A percentile compares a stretch with the other conserved stretches of the same genome.
Conservation (phyloP, 2,113 vertebrate species). For the Capreolus pygargus region DNA sequence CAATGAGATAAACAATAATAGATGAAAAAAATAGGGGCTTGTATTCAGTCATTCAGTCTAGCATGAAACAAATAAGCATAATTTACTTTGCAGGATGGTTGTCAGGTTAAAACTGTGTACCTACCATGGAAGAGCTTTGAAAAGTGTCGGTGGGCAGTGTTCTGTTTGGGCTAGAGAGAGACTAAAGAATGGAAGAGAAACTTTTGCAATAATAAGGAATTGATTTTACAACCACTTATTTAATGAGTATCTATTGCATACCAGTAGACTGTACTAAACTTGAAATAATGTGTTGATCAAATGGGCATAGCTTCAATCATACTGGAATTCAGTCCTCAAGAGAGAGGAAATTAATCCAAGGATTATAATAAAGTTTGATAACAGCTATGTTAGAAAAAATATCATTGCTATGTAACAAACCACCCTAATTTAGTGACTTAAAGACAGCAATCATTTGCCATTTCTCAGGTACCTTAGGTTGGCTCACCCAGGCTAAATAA, state of each 20-base stretch:
- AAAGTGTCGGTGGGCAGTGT: not conserved
- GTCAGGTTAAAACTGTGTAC: conserved; percentile 22
- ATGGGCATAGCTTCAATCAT: not conserved
- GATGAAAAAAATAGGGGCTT: not conserved
- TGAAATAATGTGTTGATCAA: not conserved
- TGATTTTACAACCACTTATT: not conserved
- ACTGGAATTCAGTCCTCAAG: not conserved
- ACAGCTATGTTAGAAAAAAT: not conserved
- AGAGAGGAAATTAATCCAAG: not conserved
- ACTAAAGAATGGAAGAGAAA: not conserved
- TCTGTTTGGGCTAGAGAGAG: not conserved
- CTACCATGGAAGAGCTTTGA: not conserved
- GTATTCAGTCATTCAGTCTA: not conserved
- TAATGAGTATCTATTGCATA: not conserved
- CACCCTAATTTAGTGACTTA: not conserved
- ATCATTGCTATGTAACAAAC: not conserved
- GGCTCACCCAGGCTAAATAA: not conserved
- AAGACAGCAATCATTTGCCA: not conserved
- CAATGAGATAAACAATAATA: conserved; percentile 46
- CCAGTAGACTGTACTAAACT: not conserved
- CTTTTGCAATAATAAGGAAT: not conserved
- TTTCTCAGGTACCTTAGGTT: not conserved
- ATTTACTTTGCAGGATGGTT: not conserved
- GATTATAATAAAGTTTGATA: not conserved
- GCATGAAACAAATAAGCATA: conserved; percentile 40